Percentiles rank a stretch among this genome's conserved stretches.
Evolutionary conservation across 2,113 vertebrate species (phyloP).

Genomic region (Rhizomys pruinosus): DNA sequence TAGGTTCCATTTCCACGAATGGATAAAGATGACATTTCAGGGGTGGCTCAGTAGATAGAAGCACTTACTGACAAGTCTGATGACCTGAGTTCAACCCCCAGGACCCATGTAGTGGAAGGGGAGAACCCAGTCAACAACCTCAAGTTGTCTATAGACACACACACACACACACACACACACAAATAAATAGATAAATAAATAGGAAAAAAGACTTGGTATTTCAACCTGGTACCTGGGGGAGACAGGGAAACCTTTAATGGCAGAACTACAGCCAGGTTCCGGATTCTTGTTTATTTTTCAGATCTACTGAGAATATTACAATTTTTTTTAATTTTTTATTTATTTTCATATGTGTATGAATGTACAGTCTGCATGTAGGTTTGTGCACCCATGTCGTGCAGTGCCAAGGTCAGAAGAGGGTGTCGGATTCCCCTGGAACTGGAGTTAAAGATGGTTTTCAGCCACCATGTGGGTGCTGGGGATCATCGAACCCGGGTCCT

Average conservation of each 20-base stretch:
- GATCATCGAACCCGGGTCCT: too few relatives aligned
- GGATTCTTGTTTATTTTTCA: background rate
- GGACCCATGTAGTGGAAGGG: background rate
- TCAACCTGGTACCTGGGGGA: conserved; percentile 8
- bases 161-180: background rate
- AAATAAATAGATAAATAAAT: too few relatives aligned
- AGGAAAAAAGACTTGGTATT: background rate
- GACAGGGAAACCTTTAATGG: background rate
- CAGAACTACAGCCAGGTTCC: background rate
- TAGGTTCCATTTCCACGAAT: background rate
- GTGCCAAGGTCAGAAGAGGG: too few relatives aligned
- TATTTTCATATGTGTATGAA: too few relatives aligned
- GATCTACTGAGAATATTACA: background rate
- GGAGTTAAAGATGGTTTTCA: too few relatives aligned
- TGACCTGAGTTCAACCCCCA: background rate
- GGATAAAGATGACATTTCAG: background rate
- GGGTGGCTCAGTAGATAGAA: too few relatives aligned
- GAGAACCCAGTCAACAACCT: background rate
- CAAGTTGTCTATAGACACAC: background rate
- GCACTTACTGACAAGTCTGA: background rate
- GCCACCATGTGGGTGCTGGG: too few relatives aligned
- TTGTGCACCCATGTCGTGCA: too few relatives aligned
- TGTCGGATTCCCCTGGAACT: too few relatives aligned
- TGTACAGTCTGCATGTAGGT: too few relatives aligned
- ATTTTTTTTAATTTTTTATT: too few relatives aligned